Evolutionary conservation across 2,113 vertebrate species (phyloP), one percentile per base, ranked within the genome.

Genomic region (Ibidorhyncha struthersii): DNA sequence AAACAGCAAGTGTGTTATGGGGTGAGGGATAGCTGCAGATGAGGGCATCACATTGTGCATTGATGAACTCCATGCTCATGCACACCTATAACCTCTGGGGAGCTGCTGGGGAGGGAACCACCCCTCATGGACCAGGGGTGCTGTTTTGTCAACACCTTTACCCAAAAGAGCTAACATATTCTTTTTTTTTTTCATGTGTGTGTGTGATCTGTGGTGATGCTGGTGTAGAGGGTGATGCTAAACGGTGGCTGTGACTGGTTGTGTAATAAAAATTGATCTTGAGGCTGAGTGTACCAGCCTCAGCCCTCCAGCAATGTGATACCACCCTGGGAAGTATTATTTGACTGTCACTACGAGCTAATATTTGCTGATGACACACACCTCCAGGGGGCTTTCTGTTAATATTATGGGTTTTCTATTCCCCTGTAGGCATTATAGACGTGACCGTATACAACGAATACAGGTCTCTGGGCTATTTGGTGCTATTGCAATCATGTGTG

Each of bases 91-190:
- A 55, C 30, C 26, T 43, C 40, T 2, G 8, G 8, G 36, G 19
- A 59, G 10, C 25, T 55, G 50, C 32, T 62, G 45, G 8, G 4
- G 5, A 2, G 11, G 12, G 15, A 43, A 22, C 4, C 26, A 52
- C 3, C 1, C 9, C 10, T 30, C 0, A 0, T 10, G 45, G 67
- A 15, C 10, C 4, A 53, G 45, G 9, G 16, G 2, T n/a, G n/a
- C 11, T 72, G 38, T 38, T 72, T 63, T 65, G 10, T 32, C 38
- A 91, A 11, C 12, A n/a, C 13, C 72, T 84, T 93, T 47, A 55
- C 9, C 8, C 23, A 32, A 66, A 61, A 69, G 19, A 61, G 12
- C 34, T 40, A 30, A 22, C 5, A 12, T 19, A 19, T 45, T 43
- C 14, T 43, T 43, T 45, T 45, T 45, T 18, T 30, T 43, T 43